phyloP scores from a whole-genome alignment of 2,888 invertebrate species.

The Conchocele bisecta region DNA sequence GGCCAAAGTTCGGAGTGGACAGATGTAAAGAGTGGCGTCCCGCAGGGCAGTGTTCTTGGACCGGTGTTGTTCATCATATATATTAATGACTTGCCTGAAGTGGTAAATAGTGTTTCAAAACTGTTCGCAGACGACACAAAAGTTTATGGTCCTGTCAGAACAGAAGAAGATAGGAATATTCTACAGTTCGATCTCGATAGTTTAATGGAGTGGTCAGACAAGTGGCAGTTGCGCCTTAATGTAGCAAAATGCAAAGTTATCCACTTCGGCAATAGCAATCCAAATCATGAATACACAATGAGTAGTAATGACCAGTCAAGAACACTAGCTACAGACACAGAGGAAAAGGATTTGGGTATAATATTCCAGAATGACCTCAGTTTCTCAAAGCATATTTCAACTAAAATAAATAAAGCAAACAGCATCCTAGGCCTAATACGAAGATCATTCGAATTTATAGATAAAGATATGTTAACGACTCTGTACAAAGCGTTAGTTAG shows the following conservation, averaged over 20 bases:
- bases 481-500: neutral
- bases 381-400: neutral
- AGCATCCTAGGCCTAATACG: neutral
- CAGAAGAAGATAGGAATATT: neutral
- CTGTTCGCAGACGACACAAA: slow-evolving; percentile 15
- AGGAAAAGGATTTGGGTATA: neutral
- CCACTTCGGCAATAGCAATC: neutral
- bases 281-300: neutral
- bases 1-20: neutral
- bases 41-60: neutral
- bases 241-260: neutral
- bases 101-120: neutral
- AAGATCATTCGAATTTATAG: neutral
- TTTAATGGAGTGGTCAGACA: no score
- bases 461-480: neutral
- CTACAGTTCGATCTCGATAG: neutral
- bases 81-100: slow-evolving; percentile 8
- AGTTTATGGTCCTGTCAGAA: no score
- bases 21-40: neutral
- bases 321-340: neutral
- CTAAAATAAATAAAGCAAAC: neutral
- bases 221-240: neutral
- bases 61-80: slow-evolving; percentile 3
- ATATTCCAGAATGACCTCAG: neutral
- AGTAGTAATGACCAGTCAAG: neutral